phyloP scores from a whole-genome alignment of 2,888 invertebrate genomes.

The Scrobipalpa costella region DNA sequence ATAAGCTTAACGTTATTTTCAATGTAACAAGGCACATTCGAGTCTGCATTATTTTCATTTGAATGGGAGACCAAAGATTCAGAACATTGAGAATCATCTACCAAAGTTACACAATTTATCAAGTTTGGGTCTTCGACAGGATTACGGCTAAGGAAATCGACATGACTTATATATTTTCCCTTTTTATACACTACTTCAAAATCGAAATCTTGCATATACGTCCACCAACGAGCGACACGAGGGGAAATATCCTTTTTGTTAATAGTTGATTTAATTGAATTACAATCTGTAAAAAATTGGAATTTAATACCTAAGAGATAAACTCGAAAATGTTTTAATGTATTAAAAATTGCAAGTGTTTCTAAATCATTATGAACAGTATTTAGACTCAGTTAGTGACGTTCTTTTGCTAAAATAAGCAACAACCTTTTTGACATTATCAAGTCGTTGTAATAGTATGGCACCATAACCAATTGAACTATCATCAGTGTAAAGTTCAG shows the following conservation, averaged over 20 bases:
- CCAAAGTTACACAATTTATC: too few relatives aligned
- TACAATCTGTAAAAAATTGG: slow-evolving; percentile 37
- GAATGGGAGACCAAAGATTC: too few relatives aligned
- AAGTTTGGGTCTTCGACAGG: slow-evolving; percentile 24
- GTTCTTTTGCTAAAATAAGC: slow-evolving; percentile 47
- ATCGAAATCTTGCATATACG: slow-evolving; percentile 36
- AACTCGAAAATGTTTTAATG: slow-evolving; percentile 46
- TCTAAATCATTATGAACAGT: slow-evolving; percentile 51
- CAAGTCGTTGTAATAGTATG: slow-evolving; percentile 30
- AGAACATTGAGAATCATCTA: too few relatives aligned
- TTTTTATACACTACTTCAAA: slow-evolving; percentile 36
- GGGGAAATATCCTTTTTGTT: slow-evolving; percentile 37
- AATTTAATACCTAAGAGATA: slow-evolving; percentile 49
- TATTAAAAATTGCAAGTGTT: slow-evolving; percentile 45
- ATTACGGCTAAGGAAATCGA: slow-evolving; percentile 39
- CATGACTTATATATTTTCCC: slow-evolving; percentile 37
- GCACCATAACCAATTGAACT: slow-evolving; percentile 34
- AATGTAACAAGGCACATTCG: too few relatives aligned
- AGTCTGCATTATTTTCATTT: too few relatives aligned
- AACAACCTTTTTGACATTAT: slow-evolving; percentile 38
- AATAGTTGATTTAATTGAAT: slow-evolving; percentile 34
- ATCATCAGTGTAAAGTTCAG: slow-evolving; percentile 36
- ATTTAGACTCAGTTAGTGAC: slow-evolving; percentile 36
- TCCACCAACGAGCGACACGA: slow-evolving; percentile 39
- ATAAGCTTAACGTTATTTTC: too few relatives aligned